phyloP scores from a whole-genome alignment of 2,888 invertebrate species.

The Tortricodes alternella region DNA sequence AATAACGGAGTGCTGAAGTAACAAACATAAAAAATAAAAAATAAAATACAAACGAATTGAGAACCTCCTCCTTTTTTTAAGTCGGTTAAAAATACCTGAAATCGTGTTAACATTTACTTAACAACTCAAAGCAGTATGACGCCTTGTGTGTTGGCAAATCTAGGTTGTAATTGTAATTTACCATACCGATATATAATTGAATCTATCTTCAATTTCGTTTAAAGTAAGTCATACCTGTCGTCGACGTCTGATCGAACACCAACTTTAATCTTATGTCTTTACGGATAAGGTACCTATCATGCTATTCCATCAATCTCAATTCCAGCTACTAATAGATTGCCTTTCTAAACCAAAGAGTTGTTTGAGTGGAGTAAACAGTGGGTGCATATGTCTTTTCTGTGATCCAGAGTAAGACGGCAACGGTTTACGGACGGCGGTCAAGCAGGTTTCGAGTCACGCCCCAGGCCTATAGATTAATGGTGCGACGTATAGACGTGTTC shows the following conservation, averaged over 20 bases:
- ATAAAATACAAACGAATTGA: too few species aligned
- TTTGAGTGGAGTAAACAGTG: constrained; percentile 9
- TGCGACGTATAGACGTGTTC: constrained; percentile 18
- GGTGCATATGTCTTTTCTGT: constrained; percentile 13
- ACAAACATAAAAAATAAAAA: too few species aligned
- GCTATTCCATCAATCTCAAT: background rate
- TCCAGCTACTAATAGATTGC: constrained; percentile 5
- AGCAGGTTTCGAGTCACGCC: constrained; percentile 25
- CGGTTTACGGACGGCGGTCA: constrained; percentile 19
- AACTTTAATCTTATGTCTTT: constrained; percentile 15
- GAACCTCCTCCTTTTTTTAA: too few species aligned
- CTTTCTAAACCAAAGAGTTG: constrained; percentile 16
- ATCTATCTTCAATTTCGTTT: constrained; percentile 20
- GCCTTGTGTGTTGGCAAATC: constrained; percentile 15
- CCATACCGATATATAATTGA: constrained; percentile 20
- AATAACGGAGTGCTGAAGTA: too few species aligned
- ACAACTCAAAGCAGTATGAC: constrained; percentile 3
- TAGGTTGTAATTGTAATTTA: constrained; percentile 22
- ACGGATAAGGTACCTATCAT: background rate
- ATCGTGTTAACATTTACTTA: constrained; percentile 1
- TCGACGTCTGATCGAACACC: background rate
- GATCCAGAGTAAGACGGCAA: background rate
- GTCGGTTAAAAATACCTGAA: too few species aligned
- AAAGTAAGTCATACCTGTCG: constrained; percentile 23
- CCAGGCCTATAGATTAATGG: constrained; percentile 25